A percentile compares a stretch with the other conserved stretches of the same genome.
Conservation (phyloP, 2,797 vertebrate genomes). For the Mallotus villosus region DNA sequence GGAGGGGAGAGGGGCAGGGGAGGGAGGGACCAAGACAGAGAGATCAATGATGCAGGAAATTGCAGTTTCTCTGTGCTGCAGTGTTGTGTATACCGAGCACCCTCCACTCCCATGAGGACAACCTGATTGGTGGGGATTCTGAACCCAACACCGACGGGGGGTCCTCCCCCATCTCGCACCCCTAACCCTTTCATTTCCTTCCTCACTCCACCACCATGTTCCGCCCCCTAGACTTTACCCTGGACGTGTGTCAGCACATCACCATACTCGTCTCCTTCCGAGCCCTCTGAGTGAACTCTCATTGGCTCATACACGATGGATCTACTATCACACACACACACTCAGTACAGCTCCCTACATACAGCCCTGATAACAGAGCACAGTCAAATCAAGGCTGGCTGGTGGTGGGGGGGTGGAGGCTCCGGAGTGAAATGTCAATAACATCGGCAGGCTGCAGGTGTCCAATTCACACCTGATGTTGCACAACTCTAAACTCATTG, state of each 20-base stretch:
- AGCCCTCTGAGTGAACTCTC: too few species aligned
- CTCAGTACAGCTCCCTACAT: too few species aligned
- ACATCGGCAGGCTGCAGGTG: conserved; percentile 38
- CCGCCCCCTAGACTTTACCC: too few species aligned
- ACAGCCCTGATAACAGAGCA: neutral
- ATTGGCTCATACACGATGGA: too few species aligned
- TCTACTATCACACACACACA: too few species aligned
- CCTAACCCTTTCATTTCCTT: neutral
- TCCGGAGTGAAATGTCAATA: conserved; percentile 59
- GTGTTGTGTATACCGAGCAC: conserved; percentile 26
- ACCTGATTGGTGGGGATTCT: neutral
- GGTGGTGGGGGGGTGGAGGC: too few species aligned
- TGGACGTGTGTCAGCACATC: too few species aligned
- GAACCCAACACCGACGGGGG: neutral
- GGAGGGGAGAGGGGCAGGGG: conserved; percentile 11
- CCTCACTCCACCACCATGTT: too few species aligned
- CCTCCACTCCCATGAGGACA: neutral
- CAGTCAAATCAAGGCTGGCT: neutral
- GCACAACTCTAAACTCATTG: conserved; percentile 30
- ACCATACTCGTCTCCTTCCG: too few species aligned
- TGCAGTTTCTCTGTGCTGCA: conserved; percentile 33
- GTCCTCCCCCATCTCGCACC: neutral
- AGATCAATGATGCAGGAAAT: conserved; percentile 50
- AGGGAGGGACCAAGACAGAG: conserved; percentile 15
- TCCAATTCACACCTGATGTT: conserved; percentile 31